Base-by-base conservation (phyloP, 2,797 vertebrate species). In the Hoplostethus atlanticus region DNA sequence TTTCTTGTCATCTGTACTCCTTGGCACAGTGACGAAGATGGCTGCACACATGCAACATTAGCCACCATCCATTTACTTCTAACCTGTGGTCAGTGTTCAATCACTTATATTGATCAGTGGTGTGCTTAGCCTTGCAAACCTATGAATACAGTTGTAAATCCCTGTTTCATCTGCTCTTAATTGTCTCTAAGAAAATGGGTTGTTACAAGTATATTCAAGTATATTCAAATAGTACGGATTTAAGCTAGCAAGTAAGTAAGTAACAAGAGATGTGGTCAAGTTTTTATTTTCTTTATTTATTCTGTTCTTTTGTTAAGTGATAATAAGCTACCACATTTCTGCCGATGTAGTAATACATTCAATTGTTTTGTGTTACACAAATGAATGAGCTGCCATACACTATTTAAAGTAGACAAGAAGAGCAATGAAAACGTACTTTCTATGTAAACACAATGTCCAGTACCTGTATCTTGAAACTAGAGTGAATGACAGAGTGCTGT, bases 391-490 rank as follows among this genome's bases (percentile, higher is more conserved):
- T 40, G 44, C 44, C 5, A 30, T 13, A 34, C 52, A 58, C 53
- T 54, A 55, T 60, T 72, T 50, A 55, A 44, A 64, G 30, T 40
- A n/a, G 28, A 53, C n/a, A 13, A 31, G 12, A 58, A 8, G 64
- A 46, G 51, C 12, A 44, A 4, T 1, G 17, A 6, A n/a, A n/a
- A 48, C 16, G 16, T 59, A 68, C 71, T 79, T 70, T 60, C 54
- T 12, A 9, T 28, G 50, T 30, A 61, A 65, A 61, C 38, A 59
- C 76, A 77, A 74, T 73, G 56, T 81, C 71, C 30, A 81, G 83
- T 84, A 86, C 79, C 47, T 74, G 76, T 56, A 81, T 79, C 42
- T 73, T 6, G 56, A 46, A 75, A 62, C 65, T 59, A n/a, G 42
- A 4, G 2, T 13, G 42, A 13, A 13, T 44, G 3, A 79, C 79